Base-by-base conservation (phyloP, 2,797 vertebrate species). In the Pempheris klunzingeri region DNA sequence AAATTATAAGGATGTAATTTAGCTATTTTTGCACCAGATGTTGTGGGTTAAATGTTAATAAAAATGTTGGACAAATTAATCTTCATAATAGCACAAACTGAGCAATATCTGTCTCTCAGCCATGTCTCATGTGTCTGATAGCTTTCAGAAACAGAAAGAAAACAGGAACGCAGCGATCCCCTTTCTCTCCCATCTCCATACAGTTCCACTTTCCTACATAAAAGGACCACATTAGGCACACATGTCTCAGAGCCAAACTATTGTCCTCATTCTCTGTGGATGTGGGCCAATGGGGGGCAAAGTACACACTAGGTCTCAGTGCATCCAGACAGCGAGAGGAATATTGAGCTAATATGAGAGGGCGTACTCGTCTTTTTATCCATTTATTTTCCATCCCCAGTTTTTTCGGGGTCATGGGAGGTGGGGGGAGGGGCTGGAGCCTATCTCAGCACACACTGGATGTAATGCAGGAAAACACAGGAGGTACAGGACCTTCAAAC, bases 251-350 rank as follows among this genome's bases (percentile, higher is more conserved):
- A 91, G 91, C 92, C 88, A 92, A 92, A 86, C 83, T 81, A 91
- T 90, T 93, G 91, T 93, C 92, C 93, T 92, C 87, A 78, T 93
- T 93, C 88, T 89, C 76, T 50, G 86, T 92, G 92, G 86, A 93
- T 92, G 87, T 94, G 90, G 91, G 93, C 90, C 93, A 92, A 71
- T 65, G 75, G 87, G 83, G 80, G 77, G 81, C 78, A 74, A 83
- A 85, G 77, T 44, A 88, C 77, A 77, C 59, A 64, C 76, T 78
- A 68, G 62, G 74, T 90, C 77, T 81, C 80, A 30, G 74, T 17
- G 20, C 77, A 78, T 82, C 75, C 87, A 85, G 61, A 81, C 82
- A 85, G 83, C 81, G 64, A 90, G 78, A 86, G 60, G 46, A 85
- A 86, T 80, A 89, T 46, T 81, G 82, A 87, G 78, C 83, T 54